Base-by-base conservation (phyloP, 2,797 vertebrate species). In the Rhabdophis nuchalis region DNA sequence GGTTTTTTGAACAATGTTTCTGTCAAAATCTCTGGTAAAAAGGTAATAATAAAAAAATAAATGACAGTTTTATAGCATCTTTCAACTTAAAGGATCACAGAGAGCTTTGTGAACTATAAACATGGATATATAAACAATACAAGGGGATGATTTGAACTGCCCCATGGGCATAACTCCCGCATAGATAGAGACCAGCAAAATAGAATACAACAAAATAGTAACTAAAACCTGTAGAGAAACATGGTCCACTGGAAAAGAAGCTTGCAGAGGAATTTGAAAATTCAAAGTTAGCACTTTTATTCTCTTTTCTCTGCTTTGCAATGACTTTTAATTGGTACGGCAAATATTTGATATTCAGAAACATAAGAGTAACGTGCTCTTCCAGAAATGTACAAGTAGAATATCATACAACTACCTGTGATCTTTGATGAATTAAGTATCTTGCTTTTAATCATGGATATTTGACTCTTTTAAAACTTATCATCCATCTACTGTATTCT, bases 11-110 rank as follows among this genome's bases (percentile, higher is more conserved):
- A 32, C 91, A 93, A 93, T 77, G 53, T 60, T 93, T 91, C 90
- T 90, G 89, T 96, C 90, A 92, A 77, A 53, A 94, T 95, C 93
- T 93, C 16, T 86, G 89, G 56, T 95, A n/a, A 41, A 90, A 77
- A 90, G 54, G 58, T 52, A 82, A 86, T 90, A n/a, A 87, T 92
- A 92, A 86, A 90, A 85, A 91, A 36, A 27, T 36, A 88, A 72
- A 50, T 95, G 94, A 94, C 92, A 54, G 92, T 94, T 96, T 96
- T 94, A 94, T 96, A 85, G 85, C 85, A 36, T 32, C 50, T 90
- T 88, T 89, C 88, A 68, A 92, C 93, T 92, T 89, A 27, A 93
- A 93, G 72, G 93, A 91, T 94, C 90, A 85, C 88, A 86, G 91
- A 94, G 85, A 89, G 61, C 92, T 93, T 93, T 93, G 92, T 27